Conservation (phyloP, 1,140 invertebrate species). For the Lepeophtheirus salmonis region DNA sequence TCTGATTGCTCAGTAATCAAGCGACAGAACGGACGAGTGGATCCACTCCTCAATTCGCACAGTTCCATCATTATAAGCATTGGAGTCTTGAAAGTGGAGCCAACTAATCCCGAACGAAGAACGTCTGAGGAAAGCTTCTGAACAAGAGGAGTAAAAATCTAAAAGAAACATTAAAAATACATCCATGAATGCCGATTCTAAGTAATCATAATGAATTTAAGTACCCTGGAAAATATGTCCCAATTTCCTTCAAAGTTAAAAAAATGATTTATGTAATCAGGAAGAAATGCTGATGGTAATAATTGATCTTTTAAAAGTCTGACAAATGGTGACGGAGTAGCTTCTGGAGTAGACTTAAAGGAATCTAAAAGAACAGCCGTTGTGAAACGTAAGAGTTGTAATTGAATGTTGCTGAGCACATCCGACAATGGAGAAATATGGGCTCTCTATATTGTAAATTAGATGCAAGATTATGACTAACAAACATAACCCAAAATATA, state of each 20-base stretch:
- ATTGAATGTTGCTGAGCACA: background rate
- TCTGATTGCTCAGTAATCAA: conserved; percentile 35
- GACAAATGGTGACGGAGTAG: background rate
- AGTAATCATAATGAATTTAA: background rate
- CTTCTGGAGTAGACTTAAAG: background rate
- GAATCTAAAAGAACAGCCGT: background rate
- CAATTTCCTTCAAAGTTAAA: background rate
- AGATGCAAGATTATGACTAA: too few relatives aligned
- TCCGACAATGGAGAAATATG: background rate
- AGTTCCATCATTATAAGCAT: conserved; percentile 9
- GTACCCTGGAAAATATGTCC: background rate
- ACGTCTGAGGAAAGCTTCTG: background rate
- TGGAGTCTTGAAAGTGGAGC: conserved; percentile 9
- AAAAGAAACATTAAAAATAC: background rate
- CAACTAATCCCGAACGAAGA: background rate
- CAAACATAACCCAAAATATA: background rate
- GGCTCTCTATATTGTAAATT: background rate
- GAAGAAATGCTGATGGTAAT: background rate
- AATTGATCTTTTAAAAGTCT: background rate
- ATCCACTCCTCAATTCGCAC: background rate
- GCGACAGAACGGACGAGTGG: background rate
- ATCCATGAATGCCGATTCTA: background rate
- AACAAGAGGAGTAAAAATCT: conserved; percentile 7
- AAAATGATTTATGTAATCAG: background rate
- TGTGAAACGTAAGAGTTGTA: background rate